A percentile compares a stretch with the other conserved stretches of the same genome.
These are phyloP conservation scores for Pyrochroa serraticornis DNA, from an alignment of 2,888 invertebrate genomes.

Conservation along the genomic window DNA sequence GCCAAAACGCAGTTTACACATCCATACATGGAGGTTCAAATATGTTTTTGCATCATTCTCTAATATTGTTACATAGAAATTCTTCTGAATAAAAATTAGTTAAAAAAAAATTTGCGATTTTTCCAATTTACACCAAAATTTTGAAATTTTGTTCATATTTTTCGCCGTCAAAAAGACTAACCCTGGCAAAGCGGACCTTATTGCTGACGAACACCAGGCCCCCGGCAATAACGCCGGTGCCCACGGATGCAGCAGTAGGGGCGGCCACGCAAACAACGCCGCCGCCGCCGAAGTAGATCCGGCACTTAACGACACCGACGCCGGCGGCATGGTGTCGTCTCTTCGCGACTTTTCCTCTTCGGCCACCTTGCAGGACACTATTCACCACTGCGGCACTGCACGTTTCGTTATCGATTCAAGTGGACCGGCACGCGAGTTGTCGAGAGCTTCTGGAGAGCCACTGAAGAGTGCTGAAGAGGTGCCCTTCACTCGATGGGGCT, in stretches of 20 bases:
- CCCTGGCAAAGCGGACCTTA: conserved; percentile 77
- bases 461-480: conserved; percentile 57
- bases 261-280: conserved; percentile 78
- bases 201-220: conserved; percentile 69
- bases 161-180: conserved; percentile 58
- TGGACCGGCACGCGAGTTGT: conserved; percentile 57
- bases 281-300: conserved; percentile 49
- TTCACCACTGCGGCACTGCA: conserved; percentile 21
- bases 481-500: conserved; percentile 56
- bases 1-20: too few relatives aligned
- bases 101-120: too few relatives aligned
- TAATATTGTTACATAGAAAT: too few relatives aligned
- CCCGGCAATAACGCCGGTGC: conserved; percentile 73
- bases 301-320: conserved; percentile 29
- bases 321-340: conserved; percentile 43
- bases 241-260: conserved; percentile 77
- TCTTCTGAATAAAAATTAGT: too few relatives aligned
- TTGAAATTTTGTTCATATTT: background rate
- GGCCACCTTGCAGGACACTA: conserved; percentile 50
- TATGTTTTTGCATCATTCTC: too few relatives aligned
- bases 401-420: conserved; percentile 39
- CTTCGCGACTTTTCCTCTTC: conserved; percentile 50
- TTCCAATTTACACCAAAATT: too few relatives aligned
- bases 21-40: too few relatives aligned
- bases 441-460: conserved; percentile 57